phyloP scores from a whole-genome alignment of 2,888 invertebrate genomes.

The Drosophila testacea region DNA sequence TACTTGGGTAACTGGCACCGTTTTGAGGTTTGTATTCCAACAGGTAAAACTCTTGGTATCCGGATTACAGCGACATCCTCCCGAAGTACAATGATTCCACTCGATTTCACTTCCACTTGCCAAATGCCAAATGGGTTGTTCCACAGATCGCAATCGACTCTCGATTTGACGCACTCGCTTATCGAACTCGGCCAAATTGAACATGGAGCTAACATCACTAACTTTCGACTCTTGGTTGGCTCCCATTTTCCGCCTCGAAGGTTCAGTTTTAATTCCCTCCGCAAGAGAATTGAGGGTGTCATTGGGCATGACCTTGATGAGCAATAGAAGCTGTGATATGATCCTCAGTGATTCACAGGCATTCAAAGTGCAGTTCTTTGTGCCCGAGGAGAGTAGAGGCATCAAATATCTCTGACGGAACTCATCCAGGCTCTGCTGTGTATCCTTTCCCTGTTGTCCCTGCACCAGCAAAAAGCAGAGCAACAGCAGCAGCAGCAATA shows the following conservation, averaged over 20 bases:
- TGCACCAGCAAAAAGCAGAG: conserved; percentile 9
- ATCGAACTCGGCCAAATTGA: conserved; percentile 69
- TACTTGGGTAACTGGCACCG: conserved; percentile 87
- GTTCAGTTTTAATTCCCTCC: not conserved
- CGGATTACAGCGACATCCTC: conserved; percentile 88
- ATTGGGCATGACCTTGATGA: conserved; percentile 60
- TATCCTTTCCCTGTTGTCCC: conserved; percentile 19
- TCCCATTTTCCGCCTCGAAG: not conserved
- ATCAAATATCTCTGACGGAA: conserved; percentile 75
- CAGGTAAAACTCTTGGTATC: conserved; percentile 88
- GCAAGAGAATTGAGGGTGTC: conserved; percentile 9
- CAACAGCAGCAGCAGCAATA: conserved; percentile 17
- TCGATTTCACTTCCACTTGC: conserved; percentile 85
- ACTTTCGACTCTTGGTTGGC: conserved; percentile 13
- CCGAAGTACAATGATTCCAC: conserved; percentile 88
- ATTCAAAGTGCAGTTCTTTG: conserved; percentile 85
- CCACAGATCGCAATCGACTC: conserved; percentile 87
- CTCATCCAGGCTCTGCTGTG: conserved; percentile 64
- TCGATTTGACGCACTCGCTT: conserved; percentile 86
- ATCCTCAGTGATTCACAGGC: conserved; percentile 86
- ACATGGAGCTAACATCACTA: conserved; percentile 45
- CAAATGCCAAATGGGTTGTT: conserved; percentile 89
- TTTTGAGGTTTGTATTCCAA: conserved; percentile 87
- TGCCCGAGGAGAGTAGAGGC: conserved; percentile 65
- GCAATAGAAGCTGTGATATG: conserved; percentile 80